Evolutionary conservation across 2,113 vertebrate genomes (phyloP).

Genomic region (Tilapia sparmanii): DNA sequence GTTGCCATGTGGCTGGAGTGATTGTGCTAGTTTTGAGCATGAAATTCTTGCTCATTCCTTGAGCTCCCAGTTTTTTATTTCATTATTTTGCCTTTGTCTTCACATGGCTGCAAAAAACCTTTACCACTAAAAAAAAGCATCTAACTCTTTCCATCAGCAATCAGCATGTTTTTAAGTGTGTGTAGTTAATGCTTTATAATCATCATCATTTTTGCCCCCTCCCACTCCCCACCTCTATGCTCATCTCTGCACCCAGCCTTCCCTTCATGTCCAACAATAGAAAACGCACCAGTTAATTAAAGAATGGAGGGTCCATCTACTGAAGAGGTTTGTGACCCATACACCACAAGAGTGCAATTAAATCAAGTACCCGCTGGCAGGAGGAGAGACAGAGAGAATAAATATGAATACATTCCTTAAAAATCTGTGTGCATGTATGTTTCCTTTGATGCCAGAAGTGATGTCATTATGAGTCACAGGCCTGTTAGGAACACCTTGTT

Average conservation of each 20-base stretch:
- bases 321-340: slow-evolving; percentile 41
- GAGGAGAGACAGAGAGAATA: neutral
- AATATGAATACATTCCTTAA: slow-evolving; percentile 6
- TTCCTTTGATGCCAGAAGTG: neutral
- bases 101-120: neutral
- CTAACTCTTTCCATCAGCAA: neutral
- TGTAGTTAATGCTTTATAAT: neutral
- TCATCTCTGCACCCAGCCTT: neutral
- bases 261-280: neutral
- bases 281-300: neutral
- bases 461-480: neutral
- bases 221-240: neutral
- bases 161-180: neutral
- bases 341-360: slow-evolving; percentile 41
- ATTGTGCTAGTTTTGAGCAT: neutral
- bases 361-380: slow-evolving; percentile 25
- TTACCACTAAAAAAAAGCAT: neutral
- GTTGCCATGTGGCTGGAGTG: neutral
- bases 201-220: neutral
- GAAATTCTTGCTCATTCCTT: neutral
- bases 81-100: neutral
- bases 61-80: neutral
- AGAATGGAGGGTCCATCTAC: slow-evolving; percentile 9
- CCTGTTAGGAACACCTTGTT: neutral
- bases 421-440: neutral